Evolutionary conservation across 2,888 invertebrate species (phyloP).

Genomic region (Nymphalis c-album): DNA sequence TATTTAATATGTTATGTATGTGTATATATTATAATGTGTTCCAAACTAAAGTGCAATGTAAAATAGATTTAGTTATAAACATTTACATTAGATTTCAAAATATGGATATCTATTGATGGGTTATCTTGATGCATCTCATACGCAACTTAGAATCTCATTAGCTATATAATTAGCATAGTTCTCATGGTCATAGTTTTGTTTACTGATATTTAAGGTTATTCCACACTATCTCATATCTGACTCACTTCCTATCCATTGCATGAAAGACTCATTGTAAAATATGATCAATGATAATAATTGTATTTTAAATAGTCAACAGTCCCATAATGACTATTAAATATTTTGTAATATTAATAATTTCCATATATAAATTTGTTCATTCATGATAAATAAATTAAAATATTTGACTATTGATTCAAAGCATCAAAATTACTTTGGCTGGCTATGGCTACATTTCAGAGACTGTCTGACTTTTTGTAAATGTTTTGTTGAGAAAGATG

Average conservation of each 20-base stretch:
- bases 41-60: too few species aligned
- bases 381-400: too few species aligned
- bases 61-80: background rate
- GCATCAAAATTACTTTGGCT: background rate
- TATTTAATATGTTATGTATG: background rate
- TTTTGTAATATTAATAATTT: too few species aligned
- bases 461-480: too few species aligned
- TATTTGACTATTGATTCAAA: too few species aligned
- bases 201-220: conserved; percentile 50
- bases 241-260: conserved; percentile 36
- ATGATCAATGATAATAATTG: conserved; percentile 13
- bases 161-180: conserved; percentile 64
- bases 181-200: conserved; percentile 49
- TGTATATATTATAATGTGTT: too few species aligned
- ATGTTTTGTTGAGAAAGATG: too few species aligned
- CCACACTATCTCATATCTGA: conserved; percentile 35
- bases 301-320: conserved; percentile 15
- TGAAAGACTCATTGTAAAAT: conserved; percentile 19
- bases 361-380: too few species aligned
- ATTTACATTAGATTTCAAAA: conserved; percentile 10
- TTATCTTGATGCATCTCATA: conserved; percentile 19
- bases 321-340: background rate
- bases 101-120: conserved; percentile 8
- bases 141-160: conserved; percentile 50
- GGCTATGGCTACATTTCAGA: background rate